These are phyloP conservation scores for Drosophila rhopaloa DNA, from an alignment of 1,140 invertebrate genomes.

Conservation along the genomic window DNA sequence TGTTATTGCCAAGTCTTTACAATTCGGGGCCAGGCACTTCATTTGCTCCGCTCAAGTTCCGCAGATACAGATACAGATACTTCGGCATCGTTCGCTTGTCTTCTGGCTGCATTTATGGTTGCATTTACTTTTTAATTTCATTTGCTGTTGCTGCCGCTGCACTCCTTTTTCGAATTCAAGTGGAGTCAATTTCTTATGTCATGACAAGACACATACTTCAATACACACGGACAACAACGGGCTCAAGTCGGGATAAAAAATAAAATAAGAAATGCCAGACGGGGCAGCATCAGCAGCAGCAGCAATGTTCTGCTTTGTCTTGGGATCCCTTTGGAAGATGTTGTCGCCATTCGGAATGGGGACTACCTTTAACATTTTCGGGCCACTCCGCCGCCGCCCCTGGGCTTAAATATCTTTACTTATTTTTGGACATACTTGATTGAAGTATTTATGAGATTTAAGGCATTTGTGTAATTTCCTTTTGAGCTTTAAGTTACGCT, in stretches of 20 bases:
- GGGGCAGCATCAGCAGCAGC: slow-evolving; percentile 18
- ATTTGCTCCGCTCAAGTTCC: slow-evolving; percentile 46
- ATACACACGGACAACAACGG: slow-evolving; percentile 45
- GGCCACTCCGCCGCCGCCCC: slow-evolving; percentile 17
- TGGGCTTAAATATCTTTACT: slow-evolving; percentile 81
- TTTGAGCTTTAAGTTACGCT: slow-evolving; percentile 71
- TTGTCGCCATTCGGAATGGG: slow-evolving; percentile 58
- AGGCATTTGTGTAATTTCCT: slow-evolving; percentile 80
- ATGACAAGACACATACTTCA: slow-evolving; percentile 72
- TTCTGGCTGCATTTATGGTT: slow-evolving; percentile 71
- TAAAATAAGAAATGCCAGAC: slow-evolving; percentile 59
- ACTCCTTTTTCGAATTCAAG: slow-evolving; percentile 82
- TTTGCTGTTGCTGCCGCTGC: slow-evolving; percentile 62
- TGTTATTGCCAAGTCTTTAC: slow-evolving; percentile 45
- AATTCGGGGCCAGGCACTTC: slow-evolving; percentile 57
- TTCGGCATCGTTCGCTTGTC: slow-evolving; percentile 42
- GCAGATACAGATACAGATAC: slow-evolving; percentile 42
- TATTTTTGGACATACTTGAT: slow-evolving; percentile 83
- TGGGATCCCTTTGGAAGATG: slow-evolving; percentile 38
- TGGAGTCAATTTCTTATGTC: slow-evolving; percentile 83
- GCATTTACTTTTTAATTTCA: slow-evolving; percentile 81
- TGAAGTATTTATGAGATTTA: slow-evolving; percentile 83
- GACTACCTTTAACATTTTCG: slow-evolving; percentile 45
- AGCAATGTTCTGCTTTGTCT: slow-evolving; percentile 52
- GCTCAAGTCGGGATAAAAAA: slow-evolving; percentile 66